phyloP scores from a whole-genome alignment of 2,888 invertebrate genomes.

The Plagodis dolabraria region DNA sequence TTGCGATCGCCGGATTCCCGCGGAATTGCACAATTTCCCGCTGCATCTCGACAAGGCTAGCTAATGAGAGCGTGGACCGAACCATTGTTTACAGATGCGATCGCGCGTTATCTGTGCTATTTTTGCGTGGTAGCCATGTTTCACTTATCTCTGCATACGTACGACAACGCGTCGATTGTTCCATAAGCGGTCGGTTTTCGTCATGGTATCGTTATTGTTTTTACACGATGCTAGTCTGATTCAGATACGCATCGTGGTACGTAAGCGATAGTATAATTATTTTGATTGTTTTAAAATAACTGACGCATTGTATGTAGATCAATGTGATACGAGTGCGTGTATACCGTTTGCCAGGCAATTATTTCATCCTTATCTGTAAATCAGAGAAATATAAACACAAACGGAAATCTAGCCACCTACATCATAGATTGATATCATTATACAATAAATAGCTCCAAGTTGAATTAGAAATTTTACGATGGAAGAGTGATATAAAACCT shows the following conservation, averaged over 20 bases:
- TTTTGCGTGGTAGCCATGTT: conserved; percentile 79
- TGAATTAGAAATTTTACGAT: conserved; percentile 22
- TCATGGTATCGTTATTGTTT: conserved; percentile 63
- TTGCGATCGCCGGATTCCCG: conserved; percentile 67
- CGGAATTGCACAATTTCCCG: conserved; percentile 74
- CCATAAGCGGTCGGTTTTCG: conserved; percentile 64
- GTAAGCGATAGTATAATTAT: conserved; percentile 53
- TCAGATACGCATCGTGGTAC: conserved; percentile 45
- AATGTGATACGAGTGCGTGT: conserved; percentile 37
- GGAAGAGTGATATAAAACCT: conserved; percentile 16
- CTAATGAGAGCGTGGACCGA: conserved; percentile 80
- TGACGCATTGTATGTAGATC: conserved; percentile 44
- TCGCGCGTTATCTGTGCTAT: conserved; percentile 74
- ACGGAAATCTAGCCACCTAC: conserved; percentile 24
- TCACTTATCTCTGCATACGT: conserved; percentile 74
- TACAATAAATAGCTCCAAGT: conserved; percentile 16
- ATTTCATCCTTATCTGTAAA: conserved; percentile 36
- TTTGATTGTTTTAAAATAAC: conserved; percentile 52
- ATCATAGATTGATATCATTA: conserved; percentile 24
- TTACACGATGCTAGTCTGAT: conserved; percentile 39
- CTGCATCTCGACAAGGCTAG: conserved; percentile 68
- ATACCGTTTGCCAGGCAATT: conserved; percentile 34
- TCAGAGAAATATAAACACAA: conserved; percentile 37
- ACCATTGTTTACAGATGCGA: conserved; percentile 82
- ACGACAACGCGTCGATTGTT: conserved; percentile 71